Conservation (phyloP, 2,888 invertebrate genomes). For the Sarcophaga carnaria region DNA sequence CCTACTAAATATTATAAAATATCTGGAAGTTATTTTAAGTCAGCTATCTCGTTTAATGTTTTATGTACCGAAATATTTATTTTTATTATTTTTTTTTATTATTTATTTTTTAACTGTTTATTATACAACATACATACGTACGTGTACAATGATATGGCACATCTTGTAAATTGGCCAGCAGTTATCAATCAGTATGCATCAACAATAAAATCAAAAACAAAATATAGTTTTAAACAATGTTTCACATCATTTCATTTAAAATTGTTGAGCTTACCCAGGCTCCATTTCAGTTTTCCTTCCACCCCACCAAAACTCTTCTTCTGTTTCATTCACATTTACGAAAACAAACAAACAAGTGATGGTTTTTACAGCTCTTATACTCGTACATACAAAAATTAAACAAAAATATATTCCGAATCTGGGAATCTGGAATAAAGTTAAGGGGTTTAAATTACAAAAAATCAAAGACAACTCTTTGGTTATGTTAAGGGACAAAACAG, state of each 20-base stretch:
- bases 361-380: constrained; percentile 44
- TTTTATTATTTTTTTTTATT: no score
- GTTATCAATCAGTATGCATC: neutral
- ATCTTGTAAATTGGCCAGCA: neutral
- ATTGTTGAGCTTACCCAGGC: constrained; percentile 14
- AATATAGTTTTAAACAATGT: neutral
- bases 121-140: no score
- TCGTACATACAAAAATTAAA: no score
- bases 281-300: neutral
- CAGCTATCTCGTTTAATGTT: no score
- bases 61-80: no score
- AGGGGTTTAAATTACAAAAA: constrained; percentile 19
- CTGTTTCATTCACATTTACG: constrained; percentile 33
- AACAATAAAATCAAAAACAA: neutral
- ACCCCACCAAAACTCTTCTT: constrained; percentile 21
- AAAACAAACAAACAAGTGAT: constrained; percentile 36
- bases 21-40: no score
- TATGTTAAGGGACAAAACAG: neutral
- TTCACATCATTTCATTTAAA: neutral
- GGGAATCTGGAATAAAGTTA: constrained; percentile 33
- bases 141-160: no score
- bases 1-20: no score
- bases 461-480: constrained; percentile 21
- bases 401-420: constrained; percentile 49
- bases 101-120: neutral